A percentile compares a stretch with the other conserved stretches of the same genome.
Evolutionary conservation across 1,140 invertebrate genomes (phyloP).

Genomic region (Rhizoglyphus robini): DNA sequence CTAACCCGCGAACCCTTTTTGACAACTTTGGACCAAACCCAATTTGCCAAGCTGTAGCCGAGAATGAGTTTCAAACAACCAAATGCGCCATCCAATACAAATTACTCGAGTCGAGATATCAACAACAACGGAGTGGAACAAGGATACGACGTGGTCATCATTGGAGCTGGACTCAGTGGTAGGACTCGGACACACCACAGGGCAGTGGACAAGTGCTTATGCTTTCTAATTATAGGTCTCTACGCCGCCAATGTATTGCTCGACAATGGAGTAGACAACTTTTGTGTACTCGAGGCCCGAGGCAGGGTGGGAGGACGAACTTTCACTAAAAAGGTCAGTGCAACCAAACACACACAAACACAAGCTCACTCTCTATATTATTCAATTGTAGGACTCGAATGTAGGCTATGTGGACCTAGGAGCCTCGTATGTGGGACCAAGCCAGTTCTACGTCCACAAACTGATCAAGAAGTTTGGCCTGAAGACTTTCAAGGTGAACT

Average conservation of each 20-base stretch:
- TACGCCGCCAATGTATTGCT: not conserved
- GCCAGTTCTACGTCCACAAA: conserved; percentile 27
- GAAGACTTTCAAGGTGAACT: conserved; percentile 31
- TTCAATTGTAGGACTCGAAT: conserved; percentile 21
- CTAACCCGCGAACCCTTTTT: not conserved
- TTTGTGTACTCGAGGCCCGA: conserved; percentile 81
- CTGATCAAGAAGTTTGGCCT: conserved; percentile 32
- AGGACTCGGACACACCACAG: too few relatives aligned
- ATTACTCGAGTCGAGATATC: conserved; percentile 1
- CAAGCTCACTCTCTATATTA: too few relatives aligned
- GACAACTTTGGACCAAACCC: not conserved
- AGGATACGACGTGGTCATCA: conserved; percentile 23
- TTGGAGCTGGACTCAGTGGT: conserved; percentile 24
- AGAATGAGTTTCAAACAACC: not conserved
- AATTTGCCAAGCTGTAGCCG: not conserved
- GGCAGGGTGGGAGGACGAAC: conserved; percentile 80
- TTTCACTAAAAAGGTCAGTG: not conserved
- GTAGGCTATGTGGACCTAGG: conserved; percentile 29
- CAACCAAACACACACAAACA: conserved; percentile 61
- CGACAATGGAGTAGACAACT: conserved; percentile 59
- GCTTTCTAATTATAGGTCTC: conserved; percentile 9
- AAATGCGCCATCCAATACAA: not conserved
- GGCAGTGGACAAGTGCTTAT: too few relatives aligned
- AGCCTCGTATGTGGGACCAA: conserved; percentile 30
- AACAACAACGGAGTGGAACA: not conserved